These are phyloP conservation scores for Catostomus latipinnis DNA, from an alignment of 2,797 vertebrate species.

Conservation along the genomic window DNA sequence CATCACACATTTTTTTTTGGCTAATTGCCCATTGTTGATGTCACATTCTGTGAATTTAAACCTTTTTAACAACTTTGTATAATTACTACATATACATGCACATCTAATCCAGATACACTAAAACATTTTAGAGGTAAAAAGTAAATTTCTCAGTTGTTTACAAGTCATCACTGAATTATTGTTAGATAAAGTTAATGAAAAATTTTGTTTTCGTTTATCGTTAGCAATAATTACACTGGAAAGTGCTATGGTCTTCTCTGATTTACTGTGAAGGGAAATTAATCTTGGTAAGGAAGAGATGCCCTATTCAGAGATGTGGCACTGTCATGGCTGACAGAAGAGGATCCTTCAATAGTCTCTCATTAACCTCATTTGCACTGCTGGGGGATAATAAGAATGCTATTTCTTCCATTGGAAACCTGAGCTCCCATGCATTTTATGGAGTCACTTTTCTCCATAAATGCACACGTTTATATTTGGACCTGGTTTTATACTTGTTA, in stretches of 20 bases:
- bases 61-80: no score
- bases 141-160: no score
- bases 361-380: slow-evolving; percentile 62
- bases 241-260: not conserved
- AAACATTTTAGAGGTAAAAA: no score
- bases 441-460: slow-evolving; percentile 48
- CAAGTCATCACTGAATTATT: no score
- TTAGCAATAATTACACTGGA: not conserved
- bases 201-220: no score
- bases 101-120: no score
- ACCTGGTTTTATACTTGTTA: slow-evolving; percentile 41
- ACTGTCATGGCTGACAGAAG: slow-evolving; percentile 44
- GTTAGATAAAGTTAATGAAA: no score
- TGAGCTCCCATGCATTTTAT: slow-evolving; percentile 49
- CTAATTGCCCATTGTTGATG: no score
- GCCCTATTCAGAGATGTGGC: slow-evolving; percentile 27
- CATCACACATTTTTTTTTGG: no score
- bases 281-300: slow-evolving; percentile 37
- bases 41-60: no score
- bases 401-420: slow-evolving; percentile 61
- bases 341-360: slow-evolving; percentile 70
- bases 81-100: no score
- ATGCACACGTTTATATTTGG: slow-evolving; percentile 50
- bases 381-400: slow-evolving; percentile 62
- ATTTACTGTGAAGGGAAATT: slow-evolving; percentile 1